phyloP scores from a whole-genome alignment of 2,888 invertebrate genomes.

The Cepaea hortensis region DNA sequence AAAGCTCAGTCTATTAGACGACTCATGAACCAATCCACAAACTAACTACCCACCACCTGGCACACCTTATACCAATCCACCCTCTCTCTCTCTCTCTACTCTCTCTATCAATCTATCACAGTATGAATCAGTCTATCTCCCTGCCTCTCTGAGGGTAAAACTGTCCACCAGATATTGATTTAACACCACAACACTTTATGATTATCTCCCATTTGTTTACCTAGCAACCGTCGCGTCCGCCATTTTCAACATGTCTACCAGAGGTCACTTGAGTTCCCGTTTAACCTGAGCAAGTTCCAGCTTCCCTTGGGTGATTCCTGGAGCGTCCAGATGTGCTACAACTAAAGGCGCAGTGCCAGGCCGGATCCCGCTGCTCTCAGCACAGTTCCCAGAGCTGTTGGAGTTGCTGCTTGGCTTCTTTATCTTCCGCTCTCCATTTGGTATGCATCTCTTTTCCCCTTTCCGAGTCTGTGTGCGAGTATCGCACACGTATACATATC shows the following conservation, averaged over 20 bases:
- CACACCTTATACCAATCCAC: neutral
- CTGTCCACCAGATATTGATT: too few relatives aligned
- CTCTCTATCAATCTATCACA: neutral
- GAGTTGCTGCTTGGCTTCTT: constrained; percentile 48
- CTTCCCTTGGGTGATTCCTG: constrained; percentile 31
- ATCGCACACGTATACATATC: too few relatives aligned
- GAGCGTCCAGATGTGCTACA: constrained; percentile 6
- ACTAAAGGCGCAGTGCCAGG: constrained; percentile 28
- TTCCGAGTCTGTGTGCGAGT: constrained; percentile 50
- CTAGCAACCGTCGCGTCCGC: neutral
- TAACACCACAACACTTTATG: neutral
- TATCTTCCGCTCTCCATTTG: constrained; percentile 50
- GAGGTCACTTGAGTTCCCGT: constrained; percentile 31
- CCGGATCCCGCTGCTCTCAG: constrained; percentile 42
- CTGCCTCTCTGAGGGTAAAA: too few relatives aligned
- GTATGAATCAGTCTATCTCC: too few relatives aligned
- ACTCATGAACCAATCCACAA: too few relatives aligned
- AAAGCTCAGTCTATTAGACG: too few relatives aligned
- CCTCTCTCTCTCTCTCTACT: neutral
- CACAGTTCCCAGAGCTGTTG: constrained; percentile 1
- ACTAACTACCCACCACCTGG: too few relatives aligned
- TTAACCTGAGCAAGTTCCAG: constrained; percentile 24
- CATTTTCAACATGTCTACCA: constrained; percentile 10
- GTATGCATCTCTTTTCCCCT: constrained; percentile 52
- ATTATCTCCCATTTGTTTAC: neutral